These are phyloP conservation scores for Actinemys pallida DNA, from an alignment of 2,113 vertebrate species.

Conservation along the genomic window DNA sequence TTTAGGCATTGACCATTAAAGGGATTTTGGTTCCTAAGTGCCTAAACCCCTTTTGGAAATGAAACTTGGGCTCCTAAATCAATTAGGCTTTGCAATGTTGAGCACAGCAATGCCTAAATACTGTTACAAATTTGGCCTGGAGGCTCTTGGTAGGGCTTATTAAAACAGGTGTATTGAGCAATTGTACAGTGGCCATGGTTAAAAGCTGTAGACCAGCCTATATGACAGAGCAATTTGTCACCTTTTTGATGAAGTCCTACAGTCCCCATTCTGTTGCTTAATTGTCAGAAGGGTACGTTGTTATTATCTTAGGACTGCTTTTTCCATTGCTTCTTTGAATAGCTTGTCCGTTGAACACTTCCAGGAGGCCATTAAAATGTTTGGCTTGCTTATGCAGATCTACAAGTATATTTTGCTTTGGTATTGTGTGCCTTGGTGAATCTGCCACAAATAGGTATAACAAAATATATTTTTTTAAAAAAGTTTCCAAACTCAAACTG, in stretches of 20 bases:
- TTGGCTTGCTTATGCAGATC: neutral
- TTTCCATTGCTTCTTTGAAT: neutral
- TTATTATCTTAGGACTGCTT: neutral
- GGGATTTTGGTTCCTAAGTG: neutral
- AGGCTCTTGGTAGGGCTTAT: neutral
- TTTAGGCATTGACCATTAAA: too few relatives aligned
- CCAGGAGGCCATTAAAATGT: neutral
- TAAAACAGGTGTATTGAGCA: neutral
- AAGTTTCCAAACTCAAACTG: neutral
- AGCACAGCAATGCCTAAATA: neutral
- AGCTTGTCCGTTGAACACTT: neutral
- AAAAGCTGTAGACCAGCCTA: neutral
- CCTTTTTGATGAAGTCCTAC: neutral
- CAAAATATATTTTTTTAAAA: neutral
- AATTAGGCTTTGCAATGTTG: neutral
- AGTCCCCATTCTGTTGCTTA: neutral
- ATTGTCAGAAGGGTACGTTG: neutral
- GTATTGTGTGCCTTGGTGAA: neutral
- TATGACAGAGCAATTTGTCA: neutral
- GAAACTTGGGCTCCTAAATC: neutral
- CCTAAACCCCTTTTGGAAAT: neutral
- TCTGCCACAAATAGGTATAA: neutral
- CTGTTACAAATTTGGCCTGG: neutral
- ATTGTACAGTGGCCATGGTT: neutral
- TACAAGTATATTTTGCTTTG: neutral